Percentiles rank a stretch among this genome's conserved stretches.
phyloP scores from a whole-genome alignment of 1,140 invertebrate species.

The Mycetomoellerius zeteki region DNA sequence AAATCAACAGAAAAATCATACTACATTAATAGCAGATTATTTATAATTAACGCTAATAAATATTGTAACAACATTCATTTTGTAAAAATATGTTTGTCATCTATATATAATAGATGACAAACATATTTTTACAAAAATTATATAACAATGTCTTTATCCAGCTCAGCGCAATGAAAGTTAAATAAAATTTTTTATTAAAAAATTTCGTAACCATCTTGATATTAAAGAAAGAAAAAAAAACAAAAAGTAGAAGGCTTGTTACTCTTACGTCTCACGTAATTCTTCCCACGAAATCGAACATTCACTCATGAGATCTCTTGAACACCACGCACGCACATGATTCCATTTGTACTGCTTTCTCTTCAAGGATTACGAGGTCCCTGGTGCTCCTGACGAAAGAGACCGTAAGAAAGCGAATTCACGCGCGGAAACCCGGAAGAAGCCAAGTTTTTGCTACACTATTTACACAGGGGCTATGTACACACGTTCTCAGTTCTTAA shows the following conservation, averaged over 20 bases:
- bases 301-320: constrained; percentile 9
- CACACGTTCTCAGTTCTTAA: constrained; percentile 57
- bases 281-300: not conserved
- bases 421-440: constrained; percentile 52
- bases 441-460: constrained; percentile 73
- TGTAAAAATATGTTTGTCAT: too few relatives aligned
- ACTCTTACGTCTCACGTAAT: constrained; percentile 2
- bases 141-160: too few relatives aligned
- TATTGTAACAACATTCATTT: too few relatives aligned
- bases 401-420: constrained; percentile 68
- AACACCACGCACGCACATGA: constrained; percentile 31
- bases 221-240: not conserved
- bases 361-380: not conserved
- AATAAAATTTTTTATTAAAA: too few relatives aligned
- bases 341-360: constrained; percentile 59
- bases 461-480: constrained; percentile 79
- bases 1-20: too few relatives aligned
- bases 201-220: not conserved
- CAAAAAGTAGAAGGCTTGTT: not conserved
- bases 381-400: not conserved
- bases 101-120: too few relatives aligned
- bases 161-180: too few relatives aligned
- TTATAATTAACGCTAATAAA: too few relatives aligned
- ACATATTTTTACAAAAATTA: too few relatives aligned
- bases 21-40: too few relatives aligned